Percentiles rank a stretch among this genome's conserved stretches.
Conservation (phyloP, 1,140 invertebrate species). For the Stegodyphus mimosarum region DNA sequence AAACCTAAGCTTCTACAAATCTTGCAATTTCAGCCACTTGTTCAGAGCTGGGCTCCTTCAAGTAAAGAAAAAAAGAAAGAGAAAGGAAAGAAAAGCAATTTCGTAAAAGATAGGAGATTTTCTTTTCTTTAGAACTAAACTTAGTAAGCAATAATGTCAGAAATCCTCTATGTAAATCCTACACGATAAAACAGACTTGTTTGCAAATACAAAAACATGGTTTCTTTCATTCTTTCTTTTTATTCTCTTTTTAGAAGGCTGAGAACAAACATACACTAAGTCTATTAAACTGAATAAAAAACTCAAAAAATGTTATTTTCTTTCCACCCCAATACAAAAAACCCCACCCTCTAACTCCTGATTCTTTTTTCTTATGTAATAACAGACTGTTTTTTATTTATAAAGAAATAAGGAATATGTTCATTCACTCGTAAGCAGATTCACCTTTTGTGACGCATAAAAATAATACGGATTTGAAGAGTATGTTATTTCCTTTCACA, state of each 20-base stretch:
- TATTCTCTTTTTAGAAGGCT: not conserved
- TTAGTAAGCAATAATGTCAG: constrained; percentile 23
- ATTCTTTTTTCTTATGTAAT: too few relatives aligned
- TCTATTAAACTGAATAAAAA: constrained; percentile 23
- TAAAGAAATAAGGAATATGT: too few relatives aligned
- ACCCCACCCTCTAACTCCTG: too few relatives aligned
- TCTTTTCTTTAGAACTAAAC: constrained; percentile 1
- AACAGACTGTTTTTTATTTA: too few relatives aligned
- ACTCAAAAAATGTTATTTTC: too few relatives aligned
- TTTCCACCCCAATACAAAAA: too few relatives aligned
- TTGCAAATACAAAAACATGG: not conserved
- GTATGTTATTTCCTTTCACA: too few relatives aligned
- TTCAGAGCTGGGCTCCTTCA: not conserved
- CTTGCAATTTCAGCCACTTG: constrained; percentile 8
- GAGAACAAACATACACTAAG: constrained; percentile 27
- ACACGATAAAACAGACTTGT: constrained; percentile 17
- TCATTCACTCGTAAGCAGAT: too few relatives aligned
- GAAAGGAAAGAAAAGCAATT: constrained; percentile 15
- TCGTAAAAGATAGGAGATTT: not conserved
- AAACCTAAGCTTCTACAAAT: constrained; percentile 25
- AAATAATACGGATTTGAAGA: too few relatives aligned
- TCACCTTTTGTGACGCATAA: too few relatives aligned
- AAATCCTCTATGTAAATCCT: constrained; percentile 24
- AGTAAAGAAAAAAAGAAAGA: not conserved
- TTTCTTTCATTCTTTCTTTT: not conserved